A percentile compares a stretch with the other conserved stretches of the same genome.
Evolutionary conservation across 2,888 invertebrate species (phyloP).

Genomic region (Dendrolimus pini): DNA sequence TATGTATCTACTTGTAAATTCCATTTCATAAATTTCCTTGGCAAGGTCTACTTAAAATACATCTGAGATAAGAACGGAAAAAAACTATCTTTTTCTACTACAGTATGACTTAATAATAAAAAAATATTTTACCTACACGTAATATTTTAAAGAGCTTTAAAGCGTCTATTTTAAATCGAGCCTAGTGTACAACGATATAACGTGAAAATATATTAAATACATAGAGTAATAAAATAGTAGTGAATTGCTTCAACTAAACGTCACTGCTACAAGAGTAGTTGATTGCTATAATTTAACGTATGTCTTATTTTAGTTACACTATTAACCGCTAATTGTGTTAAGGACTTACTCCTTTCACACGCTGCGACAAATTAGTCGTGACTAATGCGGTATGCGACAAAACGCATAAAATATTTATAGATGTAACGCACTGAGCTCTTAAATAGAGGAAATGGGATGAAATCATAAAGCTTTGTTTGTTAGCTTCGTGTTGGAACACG

Average conservation of each 20-base stretch:
- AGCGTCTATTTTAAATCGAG: too few relatives aligned
- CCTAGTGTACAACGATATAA: too few relatives aligned
- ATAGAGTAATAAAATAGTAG: not conserved
- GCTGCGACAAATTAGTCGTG: slow-evolving; percentile 8
- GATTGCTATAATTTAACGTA: slow-evolving; percentile 56
- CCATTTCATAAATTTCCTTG: too few relatives aligned
- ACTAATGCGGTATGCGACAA: slow-evolving; percentile 8
- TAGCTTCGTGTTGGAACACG: not conserved
- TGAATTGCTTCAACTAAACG: not conserved
- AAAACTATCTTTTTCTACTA: too few relatives aligned
- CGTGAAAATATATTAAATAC: not conserved
- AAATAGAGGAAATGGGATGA: not conserved
- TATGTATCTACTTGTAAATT: too few relatives aligned
- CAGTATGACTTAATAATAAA: too few relatives aligned
- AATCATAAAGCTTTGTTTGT: slow-evolving; percentile 4
- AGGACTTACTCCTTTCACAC: slow-evolving; percentile 33
- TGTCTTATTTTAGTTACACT: slow-evolving; percentile 49
- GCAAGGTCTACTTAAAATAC: too few relatives aligned
- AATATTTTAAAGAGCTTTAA: too few relatives aligned
- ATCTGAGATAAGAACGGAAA: too few relatives aligned
- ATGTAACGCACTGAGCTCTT: not conserved
- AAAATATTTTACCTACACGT: too few relatives aligned
- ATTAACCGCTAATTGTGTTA: slow-evolving; percentile 59
- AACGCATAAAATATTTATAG: slow-evolving; percentile 4
- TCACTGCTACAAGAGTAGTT: slow-evolving; percentile 6